phyloP scores from a whole-genome alignment of 2,797 vertebrate genomes.

The Sphenopsis melanotis region DNA sequence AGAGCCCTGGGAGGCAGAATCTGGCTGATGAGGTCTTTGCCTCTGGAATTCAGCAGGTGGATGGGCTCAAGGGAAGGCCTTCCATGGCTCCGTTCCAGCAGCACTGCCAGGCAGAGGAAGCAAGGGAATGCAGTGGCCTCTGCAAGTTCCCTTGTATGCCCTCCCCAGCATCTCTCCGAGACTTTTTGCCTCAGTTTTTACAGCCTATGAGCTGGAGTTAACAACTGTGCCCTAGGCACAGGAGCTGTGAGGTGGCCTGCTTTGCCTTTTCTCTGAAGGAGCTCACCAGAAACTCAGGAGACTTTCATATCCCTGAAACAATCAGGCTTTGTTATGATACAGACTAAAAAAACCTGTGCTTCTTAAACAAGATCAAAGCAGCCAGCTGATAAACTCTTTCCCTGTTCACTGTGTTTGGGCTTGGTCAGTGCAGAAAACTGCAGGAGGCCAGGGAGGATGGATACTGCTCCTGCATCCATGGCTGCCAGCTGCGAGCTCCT shows the following conservation, averaged over 20 bases:
- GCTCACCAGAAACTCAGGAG: not conserved
- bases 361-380: not conserved
- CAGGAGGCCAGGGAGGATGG: not conserved
- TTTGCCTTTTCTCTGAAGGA: not conserved
- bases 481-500: not conserved
- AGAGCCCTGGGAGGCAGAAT: not conserved
- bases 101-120: not conserved
- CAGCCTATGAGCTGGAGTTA: rapidly evolving
- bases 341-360: not conserved
- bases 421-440: not conserved
- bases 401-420: not conserved
- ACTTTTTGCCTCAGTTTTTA: not conserved
- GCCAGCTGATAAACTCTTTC: not conserved
- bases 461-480: not conserved
- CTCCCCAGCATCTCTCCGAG: not conserved
- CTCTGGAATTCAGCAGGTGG: not conserved
- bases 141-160: not conserved
- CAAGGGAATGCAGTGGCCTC: not conserved
- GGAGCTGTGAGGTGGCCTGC: not conserved
- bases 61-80: rapidly evolving
- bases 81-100: not conserved
- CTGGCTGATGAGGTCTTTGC: not conserved
- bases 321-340: not conserved
- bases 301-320: not conserved
- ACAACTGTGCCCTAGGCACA: rapidly evolving